These are phyloP conservation scores for Cryptus armator DNA, from an alignment of 2,888 invertebrate genomes.

Conservation along the genomic window DNA sequence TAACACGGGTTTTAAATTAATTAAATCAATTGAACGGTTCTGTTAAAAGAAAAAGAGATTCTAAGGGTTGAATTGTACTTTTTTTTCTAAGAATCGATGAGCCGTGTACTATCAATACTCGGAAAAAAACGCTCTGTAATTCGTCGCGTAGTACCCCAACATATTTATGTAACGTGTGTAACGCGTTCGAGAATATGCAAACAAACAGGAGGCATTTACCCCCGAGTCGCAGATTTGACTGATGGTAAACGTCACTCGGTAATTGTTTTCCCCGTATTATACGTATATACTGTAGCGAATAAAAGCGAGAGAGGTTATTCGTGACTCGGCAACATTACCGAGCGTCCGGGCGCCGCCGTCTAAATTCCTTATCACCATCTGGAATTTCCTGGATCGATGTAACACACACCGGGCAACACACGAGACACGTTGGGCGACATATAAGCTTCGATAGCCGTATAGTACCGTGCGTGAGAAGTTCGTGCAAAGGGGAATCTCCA, in stretches of 20 bases:
- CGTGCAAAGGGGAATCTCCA: background rate
- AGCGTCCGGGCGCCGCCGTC: background rate
- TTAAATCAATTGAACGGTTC: no score
- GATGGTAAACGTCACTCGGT: slow-evolving; percentile 4
- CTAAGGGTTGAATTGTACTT: background rate
- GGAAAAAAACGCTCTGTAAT: background rate
- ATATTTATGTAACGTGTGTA: background rate
- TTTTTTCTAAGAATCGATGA: background rate
- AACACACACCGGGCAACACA: background rate
- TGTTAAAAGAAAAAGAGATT: no score
- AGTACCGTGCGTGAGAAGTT: background rate
- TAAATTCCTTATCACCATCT: slow-evolving; percentile 39
- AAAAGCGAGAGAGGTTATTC: slow-evolving; percentile 10
- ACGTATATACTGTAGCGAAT: background rate
- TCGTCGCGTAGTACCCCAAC: background rate
- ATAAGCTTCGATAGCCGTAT: background rate
- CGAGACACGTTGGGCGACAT: background rate
- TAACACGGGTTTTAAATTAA: background rate
- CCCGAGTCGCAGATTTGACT: background rate
- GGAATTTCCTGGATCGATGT: slow-evolving; percentile 32
- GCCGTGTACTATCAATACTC: background rate
- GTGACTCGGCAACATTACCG: slow-evolving; percentile 33
- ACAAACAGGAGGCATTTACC: background rate
- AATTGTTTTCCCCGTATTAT: slow-evolving; percentile 22
- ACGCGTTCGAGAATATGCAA: background rate